phyloP scores from a whole-genome alignment of 2,888 invertebrate species.

The Torymus tubicola region DNA sequence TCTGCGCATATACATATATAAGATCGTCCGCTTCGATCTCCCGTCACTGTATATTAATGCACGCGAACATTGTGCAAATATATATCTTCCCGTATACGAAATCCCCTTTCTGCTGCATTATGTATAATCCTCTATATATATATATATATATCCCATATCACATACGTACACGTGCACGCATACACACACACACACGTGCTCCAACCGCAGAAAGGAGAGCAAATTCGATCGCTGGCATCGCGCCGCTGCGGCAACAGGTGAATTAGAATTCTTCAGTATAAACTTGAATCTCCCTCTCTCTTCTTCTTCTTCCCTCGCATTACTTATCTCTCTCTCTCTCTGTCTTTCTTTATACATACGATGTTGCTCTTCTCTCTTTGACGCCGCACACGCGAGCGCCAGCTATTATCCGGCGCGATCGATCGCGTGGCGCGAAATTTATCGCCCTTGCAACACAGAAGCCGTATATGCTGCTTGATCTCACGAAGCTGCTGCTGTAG shows the following conservation, averaged over 20 bases:
- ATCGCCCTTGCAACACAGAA: conserved; percentile 30
- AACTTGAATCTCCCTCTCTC: not conserved
- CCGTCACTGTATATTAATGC: too few relatives aligned
- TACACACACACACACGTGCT: too few relatives aligned
- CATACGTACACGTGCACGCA: too few relatives aligned
- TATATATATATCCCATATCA: too few relatives aligned
- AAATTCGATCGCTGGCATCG: conserved; percentile 12
- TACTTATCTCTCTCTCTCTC: too few relatives aligned
- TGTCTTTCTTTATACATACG: not conserved
- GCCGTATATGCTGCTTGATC: too few relatives aligned
- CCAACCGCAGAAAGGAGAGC: conserved; percentile 22
- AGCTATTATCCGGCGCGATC: conserved; percentile 13
- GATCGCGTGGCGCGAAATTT: conserved; percentile 38
- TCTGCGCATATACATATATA: too few relatives aligned
- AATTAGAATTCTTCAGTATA: conserved; percentile 19
- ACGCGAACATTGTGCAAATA: not conserved
- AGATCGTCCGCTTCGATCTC: too few relatives aligned
- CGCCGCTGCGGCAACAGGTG: conserved; percentile 20
- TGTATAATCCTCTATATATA: too few relatives aligned
- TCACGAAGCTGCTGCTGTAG: too few relatives aligned
- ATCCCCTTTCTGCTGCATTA: conserved; percentile 35
- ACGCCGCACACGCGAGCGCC: not conserved
- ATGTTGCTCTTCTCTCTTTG: not conserved
- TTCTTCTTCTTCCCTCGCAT: not conserved
- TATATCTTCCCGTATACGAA: not conserved